Evolutionary conservation across 2,113 vertebrate species (phyloP).

Genomic region (Desmodus rotundus): DNA sequence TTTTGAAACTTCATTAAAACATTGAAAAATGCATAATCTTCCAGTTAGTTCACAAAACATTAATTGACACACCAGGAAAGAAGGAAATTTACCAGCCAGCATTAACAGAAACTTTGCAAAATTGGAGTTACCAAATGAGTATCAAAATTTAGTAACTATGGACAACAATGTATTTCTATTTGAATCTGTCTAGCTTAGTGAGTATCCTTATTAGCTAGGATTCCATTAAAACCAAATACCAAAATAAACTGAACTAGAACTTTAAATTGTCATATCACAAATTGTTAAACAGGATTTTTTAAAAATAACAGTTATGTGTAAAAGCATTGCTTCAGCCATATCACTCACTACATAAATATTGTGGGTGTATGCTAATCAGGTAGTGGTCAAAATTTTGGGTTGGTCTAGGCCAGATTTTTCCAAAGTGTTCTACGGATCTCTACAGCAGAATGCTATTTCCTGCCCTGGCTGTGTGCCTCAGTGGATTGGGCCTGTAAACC

Average conservation of each 20-base stretch:
- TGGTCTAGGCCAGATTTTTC: neutral
- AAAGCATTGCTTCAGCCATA: neutral
- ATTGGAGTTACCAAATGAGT: neutral
- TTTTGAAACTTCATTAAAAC: conserved; percentile 8
- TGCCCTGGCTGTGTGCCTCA: neutral
- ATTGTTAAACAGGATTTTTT: neutral
- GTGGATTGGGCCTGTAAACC: no score
- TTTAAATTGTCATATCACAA: neutral
- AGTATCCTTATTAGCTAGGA: neutral
- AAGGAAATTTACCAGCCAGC: neutral
- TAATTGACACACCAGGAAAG: neutral
- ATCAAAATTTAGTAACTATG: neutral
- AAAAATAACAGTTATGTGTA: neutral
- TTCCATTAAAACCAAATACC: neutral
- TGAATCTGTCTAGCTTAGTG: neutral
- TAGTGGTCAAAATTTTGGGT: neutral
- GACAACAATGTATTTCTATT: neutral
- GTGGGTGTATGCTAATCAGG: neutral
- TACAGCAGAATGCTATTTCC: neutral
- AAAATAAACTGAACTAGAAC: neutral
- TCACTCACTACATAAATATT: neutral
- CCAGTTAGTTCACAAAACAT: neutral
- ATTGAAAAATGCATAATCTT: neutral
- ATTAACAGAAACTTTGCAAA: neutral
- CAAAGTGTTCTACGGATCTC: neutral